Evolutionary conservation across 2,113 vertebrate species (phyloP).

Genomic region (Suricata suricatta): DNA sequence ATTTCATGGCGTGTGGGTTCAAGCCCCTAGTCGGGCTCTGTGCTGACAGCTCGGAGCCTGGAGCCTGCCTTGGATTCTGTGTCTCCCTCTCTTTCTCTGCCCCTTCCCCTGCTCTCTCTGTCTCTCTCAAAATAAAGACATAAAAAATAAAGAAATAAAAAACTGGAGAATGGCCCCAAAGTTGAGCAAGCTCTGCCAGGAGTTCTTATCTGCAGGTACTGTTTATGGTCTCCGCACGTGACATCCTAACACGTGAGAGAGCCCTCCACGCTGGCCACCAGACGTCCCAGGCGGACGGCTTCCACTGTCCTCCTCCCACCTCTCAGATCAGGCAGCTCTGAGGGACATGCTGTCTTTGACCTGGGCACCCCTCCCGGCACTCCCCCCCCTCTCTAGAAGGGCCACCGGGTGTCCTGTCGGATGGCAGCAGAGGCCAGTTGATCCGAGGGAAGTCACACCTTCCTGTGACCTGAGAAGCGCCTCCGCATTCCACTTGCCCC

Average conservation of each 20-base stretch:
- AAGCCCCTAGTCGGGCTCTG: too few relatives aligned
- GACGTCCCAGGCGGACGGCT: fast-evolving
- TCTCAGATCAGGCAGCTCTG: background rate
- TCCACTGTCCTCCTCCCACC: fast-evolving
- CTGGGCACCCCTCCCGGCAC: fast-evolving
- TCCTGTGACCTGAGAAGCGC: fast-evolving
- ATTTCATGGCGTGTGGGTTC: too few relatives aligned
- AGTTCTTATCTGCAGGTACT: too few relatives aligned
- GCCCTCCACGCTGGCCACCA: background rate
- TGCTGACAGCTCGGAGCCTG: too few relatives aligned
- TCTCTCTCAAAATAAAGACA: too few relatives aligned
- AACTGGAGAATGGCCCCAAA: fast-evolving
- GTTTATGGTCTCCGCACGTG: background rate
- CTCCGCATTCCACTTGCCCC: fast-evolving
- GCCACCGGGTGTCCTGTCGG: background rate
- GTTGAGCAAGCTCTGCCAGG: background rate
- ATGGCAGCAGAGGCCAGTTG: background rate
- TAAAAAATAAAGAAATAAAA: too few relatives aligned
- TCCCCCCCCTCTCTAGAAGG: background rate
- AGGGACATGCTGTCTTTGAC: background rate
- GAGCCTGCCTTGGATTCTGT: too few relatives aligned
- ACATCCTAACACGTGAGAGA: background rate
- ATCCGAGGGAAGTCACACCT: background rate
- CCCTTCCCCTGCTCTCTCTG: too few relatives aligned
- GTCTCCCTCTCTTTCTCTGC: too few relatives aligned